Evolutionary conservation across 2,888 invertebrate species (phyloP), one percentile per base, ranked within the genome.

Genomic region (Charanyca ferruginea): DNA sequence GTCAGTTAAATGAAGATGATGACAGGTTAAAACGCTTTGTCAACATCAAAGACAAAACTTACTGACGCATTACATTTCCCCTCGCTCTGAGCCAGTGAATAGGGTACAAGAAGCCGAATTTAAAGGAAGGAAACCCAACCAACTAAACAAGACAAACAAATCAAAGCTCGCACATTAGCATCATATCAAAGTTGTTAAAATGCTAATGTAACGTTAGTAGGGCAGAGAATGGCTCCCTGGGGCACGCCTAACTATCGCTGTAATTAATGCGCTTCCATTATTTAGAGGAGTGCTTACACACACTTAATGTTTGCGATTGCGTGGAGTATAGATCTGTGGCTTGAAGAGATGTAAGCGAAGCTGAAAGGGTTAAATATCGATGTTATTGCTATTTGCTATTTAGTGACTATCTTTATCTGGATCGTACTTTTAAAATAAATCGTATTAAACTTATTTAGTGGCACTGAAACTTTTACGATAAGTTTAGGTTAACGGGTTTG

Each of bases 241-340:
- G 81, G 79, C 58, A 77, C 76, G 66, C 69, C 66, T 75, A 69
- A 73, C 79, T 76, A 79, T 77, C 71, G 57, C 52, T 54, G 74
- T 84, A 84, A 85, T 84, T 84, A 85, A 85, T 85, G 84, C 74
- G 61, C 66, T 61, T 63, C 67, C 79, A 84, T 85, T 85, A 85
- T 84, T 85, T 80, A 85, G 77, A 75, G 68, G 71, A 76, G 65
- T 66, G 76, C 81, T 84, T 78, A 84, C 80, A 78, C 66, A 67
- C 68, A 73, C 66, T 79, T 75, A 72, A 77, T 67, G 77, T 72
- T 72, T 53, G 80, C 57, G 71, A 79, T 79, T 60, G 66, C 55
- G 59, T 59, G 28, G 23, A 41, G 32, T 60, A 60, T 59, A 55
- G 59, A 57, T 58, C 51, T 61, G 41, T 35, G 47, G 20, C 32